phyloP scores from a whole-genome alignment of 2,797 vertebrate species.

The Alauda arvensis region DNA sequence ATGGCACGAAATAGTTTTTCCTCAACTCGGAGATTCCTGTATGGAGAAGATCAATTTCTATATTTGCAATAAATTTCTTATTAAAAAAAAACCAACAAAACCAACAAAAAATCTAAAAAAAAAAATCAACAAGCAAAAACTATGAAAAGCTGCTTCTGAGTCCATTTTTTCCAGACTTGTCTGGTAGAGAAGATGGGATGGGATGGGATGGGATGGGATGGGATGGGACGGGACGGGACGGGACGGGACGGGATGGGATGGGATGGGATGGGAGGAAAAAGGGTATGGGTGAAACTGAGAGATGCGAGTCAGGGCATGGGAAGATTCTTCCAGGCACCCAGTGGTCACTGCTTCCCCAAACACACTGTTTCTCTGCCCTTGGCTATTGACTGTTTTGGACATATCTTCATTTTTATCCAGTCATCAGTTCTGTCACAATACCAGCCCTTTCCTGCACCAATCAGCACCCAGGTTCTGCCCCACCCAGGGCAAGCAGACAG shows the following conservation, averaged over 20 bases:
- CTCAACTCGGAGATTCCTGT: constrained; percentile 79
- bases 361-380: not conserved
- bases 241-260: not conserved
- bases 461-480: not conserved
- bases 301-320: not conserved
- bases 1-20: constrained; percentile 80
- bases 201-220: not conserved
- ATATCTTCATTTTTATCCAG: not conserved
- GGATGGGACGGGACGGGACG: too few species aligned
- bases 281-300: not conserved
- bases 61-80: constrained; percentile 89
- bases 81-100: constrained; percentile 71
- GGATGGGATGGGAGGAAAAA: not conserved
- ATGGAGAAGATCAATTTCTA: constrained; percentile 85
- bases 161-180: not conserved
- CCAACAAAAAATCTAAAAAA: constrained; percentile 48
- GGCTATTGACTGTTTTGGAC: not conserved
- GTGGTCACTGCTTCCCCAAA: not conserved
- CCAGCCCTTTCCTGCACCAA: accelerated
- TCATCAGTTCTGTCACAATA: not conserved
- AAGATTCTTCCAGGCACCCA: not conserved
- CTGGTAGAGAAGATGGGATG: not conserved
- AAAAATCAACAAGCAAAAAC: constrained; percentile 41
- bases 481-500: not conserved
- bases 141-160: constrained; percentile 34